Evolutionary conservation across 2,113 vertebrate genomes (phyloP).

Genomic region (Hucho hucho): DNA sequence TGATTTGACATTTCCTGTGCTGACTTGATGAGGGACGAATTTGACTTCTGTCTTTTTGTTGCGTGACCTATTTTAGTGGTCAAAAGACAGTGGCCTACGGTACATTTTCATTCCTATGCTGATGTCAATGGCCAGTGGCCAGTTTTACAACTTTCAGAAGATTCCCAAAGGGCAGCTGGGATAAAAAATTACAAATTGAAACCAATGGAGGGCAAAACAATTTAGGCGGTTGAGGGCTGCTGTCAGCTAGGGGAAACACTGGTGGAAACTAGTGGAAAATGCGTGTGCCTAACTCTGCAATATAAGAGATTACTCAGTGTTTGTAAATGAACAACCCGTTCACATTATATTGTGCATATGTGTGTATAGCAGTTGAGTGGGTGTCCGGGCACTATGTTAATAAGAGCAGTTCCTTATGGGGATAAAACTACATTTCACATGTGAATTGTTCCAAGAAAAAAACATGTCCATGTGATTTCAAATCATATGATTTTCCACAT

Average conservation of each 20-base stretch:
- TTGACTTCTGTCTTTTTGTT: neutral
- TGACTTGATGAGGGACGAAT: neutral
- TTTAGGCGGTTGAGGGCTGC: neutral
- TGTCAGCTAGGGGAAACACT: neutral
- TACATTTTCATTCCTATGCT: neutral
- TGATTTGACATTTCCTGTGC: neutral
- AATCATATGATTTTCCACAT: no score
- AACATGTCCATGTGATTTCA: no score
- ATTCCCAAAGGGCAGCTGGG: neutral
- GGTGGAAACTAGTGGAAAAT: constrained; percentile 1
- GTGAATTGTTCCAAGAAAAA: no score
- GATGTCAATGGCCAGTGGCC: constrained; percentile 1
- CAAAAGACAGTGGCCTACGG: neutral
- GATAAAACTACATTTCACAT: no score
- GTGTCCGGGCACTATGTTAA: no score
- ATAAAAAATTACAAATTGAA: neutral
- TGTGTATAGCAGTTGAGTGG: constrained; percentile 35
- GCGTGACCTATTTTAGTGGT: neutral
- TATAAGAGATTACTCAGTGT: neutral
- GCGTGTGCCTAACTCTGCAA: constrained; percentile 16
- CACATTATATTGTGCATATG: constrained; percentile 42
- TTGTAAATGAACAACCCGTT: constrained; percentile 19
- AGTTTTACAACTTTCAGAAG: neutral
- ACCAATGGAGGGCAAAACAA: neutral
- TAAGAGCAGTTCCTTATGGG: no score